Evolutionary conservation across 2,113 vertebrate genomes (phyloP).

Genomic region (Hydrochoerus hydrochaeris): DNA sequence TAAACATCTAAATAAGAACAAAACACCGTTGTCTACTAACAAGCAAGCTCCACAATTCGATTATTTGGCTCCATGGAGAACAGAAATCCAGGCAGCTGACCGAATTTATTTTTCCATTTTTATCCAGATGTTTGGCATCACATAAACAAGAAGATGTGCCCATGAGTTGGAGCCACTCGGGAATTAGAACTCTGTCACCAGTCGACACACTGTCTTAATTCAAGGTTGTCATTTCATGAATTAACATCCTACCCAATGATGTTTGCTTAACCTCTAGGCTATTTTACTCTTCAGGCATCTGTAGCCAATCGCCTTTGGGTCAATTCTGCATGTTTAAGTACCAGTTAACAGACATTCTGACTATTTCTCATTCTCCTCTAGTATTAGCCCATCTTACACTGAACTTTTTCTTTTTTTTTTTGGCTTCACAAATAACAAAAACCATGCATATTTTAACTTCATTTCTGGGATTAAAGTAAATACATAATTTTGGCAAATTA

Average conservation of each 20-base stretch:
- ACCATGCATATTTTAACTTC: constrained; percentile 86
- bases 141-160: not conserved
- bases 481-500: constrained; percentile 90
- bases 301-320: not conserved
- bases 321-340: not conserved
- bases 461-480: constrained; percentile 88
- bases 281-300: not conserved
- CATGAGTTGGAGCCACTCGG: not conserved
- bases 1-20: not conserved
- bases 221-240: not conserved
- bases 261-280: not conserved
- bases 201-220: not conserved
- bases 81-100: constrained; percentile 41
- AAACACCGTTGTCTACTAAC: not conserved
- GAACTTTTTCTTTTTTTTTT: constrained; percentile 68
- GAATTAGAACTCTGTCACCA: not conserved
- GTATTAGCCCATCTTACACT: constrained; percentile 76
- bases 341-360: constrained; percentile 59
- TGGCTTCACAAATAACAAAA: constrained; percentile 87
- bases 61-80: not conserved
- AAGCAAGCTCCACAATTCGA: not conserved
- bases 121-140: constrained; percentile 63
- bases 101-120: not conserved
- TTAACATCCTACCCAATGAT: not conserved
- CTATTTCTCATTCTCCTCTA: constrained; percentile 74